A percentile compares a stretch with the other conserved stretches of the same genome.
phyloP scores from a whole-genome alignment of 2,113 vertebrate genomes.

The Bothrops jararaca region DNA sequence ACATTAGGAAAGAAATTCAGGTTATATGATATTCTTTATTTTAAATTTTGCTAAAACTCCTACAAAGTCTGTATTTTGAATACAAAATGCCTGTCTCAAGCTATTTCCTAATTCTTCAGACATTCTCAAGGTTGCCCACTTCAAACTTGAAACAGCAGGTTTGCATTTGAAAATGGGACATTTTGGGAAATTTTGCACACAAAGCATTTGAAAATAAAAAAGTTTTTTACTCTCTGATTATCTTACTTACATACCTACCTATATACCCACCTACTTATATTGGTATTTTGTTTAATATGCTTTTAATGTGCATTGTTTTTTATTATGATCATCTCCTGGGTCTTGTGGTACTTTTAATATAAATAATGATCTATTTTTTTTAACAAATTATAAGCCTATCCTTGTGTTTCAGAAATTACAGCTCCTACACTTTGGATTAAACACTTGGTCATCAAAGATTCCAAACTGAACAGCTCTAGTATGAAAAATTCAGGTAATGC shows the following conservation, averaged over 20 bases:
- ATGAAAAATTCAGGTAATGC: conserved; percentile 84
- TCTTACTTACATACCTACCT: background rate
- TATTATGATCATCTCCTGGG: background rate
- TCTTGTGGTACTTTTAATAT: background rate
- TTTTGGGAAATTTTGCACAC: background rate
- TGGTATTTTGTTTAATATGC: background rate
- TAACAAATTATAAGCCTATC: background rate
- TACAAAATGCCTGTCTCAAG: background rate
- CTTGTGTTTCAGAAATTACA: conserved; percentile 85
- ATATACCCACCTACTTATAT: background rate
- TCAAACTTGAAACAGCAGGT: background rate
- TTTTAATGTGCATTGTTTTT: background rate
- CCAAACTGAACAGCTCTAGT: conserved; percentile 86
- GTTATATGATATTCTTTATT: background rate
- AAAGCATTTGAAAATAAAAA: background rate
- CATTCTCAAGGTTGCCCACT: background rate
- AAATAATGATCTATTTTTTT: background rate
- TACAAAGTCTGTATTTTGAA: too few species aligned
- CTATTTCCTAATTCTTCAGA: background rate
- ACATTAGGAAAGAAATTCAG: background rate
- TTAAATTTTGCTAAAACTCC: background rate
- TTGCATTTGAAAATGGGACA: background rate
- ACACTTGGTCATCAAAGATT: conserved; percentile 89
- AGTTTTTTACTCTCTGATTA: background rate
- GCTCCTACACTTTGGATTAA: conserved; percentile 95